Evolutionary conservation across 2,888 invertebrate genomes (phyloP), one percentile per base, ranked within the genome.

Genomic region (Notodonta dromedarius): DNA sequence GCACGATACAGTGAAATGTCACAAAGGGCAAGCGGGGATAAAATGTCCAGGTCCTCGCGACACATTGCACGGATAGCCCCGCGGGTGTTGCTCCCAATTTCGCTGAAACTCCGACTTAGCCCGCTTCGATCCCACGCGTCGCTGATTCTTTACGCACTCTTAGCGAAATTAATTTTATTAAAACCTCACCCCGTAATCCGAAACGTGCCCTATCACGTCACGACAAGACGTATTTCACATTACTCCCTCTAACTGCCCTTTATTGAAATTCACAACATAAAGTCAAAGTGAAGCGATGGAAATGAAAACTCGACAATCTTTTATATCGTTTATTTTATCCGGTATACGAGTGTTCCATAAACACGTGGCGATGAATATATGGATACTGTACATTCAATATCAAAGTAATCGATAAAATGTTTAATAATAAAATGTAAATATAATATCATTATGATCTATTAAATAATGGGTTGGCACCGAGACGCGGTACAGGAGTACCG

Each of bases 361-460:
- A 90, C 90, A 92, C 86, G 86, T 88, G 83, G 88, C 87, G 83
- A 89, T 89, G 87, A 84, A 85, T 88, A 87, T 82, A 88, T 84
- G 84, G 86, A 83, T 83, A 85, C 90, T 89, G 89, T 90, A 91
- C 91, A 91, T 85, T 84, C 80, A 87, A 87, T 91, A 91, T 89
- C 88, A 93, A 92, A 90, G 83, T 89, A 91, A 92, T 89, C 85
- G 85, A 86, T 90, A 86, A 78, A 85, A 88, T 88, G 84, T 88
- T 87, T 89, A 88, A 76, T 77, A 84, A 86, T 85, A 86, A 76
- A 88, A 89, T 90, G 87, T 91, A 90, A 89, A 91, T 91, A 90
- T 89, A 24, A 86, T 86, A 83, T 79, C 72, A 77, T 81, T 83
- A 85, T 85, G 81, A 82, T 86, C 84, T 87, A 85, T 82, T 84